Base-by-base conservation (phyloP, 2,113 vertebrate species). In the Cynoglossus semilaevis region DNA sequence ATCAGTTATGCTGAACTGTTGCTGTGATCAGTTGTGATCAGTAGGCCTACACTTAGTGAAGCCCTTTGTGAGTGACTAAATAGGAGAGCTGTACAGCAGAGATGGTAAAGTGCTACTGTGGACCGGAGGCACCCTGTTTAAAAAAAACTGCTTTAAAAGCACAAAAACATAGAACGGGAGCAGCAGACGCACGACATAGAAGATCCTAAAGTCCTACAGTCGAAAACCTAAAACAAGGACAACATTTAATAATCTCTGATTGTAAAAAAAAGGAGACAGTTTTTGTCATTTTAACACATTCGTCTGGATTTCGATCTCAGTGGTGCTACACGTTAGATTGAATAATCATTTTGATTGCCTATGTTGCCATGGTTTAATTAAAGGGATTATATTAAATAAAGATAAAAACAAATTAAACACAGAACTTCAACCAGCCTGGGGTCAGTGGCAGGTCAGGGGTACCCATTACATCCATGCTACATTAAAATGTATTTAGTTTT, bases 401-500 rank as follows among this genome's bases (percentile, higher is more conserved):
- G 63, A 71, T 70, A 80, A 46, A 54, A 36, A 0, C 41, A 45
- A 36, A 41, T 68, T 37, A 1, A 65, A 71, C 36, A 58, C 59
- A 47, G 53, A 51, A n/a, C n/a, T n/a, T n/a, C n/a, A n/a, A n/a
- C n/a, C n/a, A n/a, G n/a, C n/a, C n/a, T n/a, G n/a, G n/a, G n/a
- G n/a, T n/a, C n/a, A n/a, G n/a, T n/a, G n/a, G n/a, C n/a, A n/a
- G n/a, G n/a, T 70, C 37, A 54, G 60, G 63, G 71, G 60, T 63
- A 64, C 61, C 80, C 72, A 73, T 57, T 59, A 76, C 63, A 63
- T 80, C 68, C 51, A 51, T 88, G 90, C 89, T 91, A 91, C 88
- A 90, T 89, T 84, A 79, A 51, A 73, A 73, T 80, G 3, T 43
- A 13, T 48, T 67, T 70, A 46, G 74, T 81, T 68, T 84, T 71